Percentiles rank a stretch among this genome's conserved stretches.
These are phyloP conservation scores for Pterois miles DNA, from an alignment of 2,797 vertebrate species.

Conservation along the genomic window DNA sequence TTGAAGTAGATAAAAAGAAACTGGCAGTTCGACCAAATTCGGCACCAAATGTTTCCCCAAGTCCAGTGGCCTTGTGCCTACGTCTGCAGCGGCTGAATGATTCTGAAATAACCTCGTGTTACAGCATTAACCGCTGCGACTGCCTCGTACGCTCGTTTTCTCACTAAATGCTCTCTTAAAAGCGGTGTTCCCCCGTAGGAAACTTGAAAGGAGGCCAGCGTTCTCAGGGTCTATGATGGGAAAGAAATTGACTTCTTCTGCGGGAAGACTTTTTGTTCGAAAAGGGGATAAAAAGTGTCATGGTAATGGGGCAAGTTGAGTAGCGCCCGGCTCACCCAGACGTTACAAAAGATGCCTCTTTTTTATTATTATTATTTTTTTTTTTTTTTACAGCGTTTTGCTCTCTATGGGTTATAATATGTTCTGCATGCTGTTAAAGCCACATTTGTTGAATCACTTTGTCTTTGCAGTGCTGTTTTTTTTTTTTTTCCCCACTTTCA, in stretches of 20 bases:
- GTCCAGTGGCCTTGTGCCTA: neutral
- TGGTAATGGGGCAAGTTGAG: neutral
- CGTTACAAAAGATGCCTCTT: neutral
- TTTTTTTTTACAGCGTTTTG: slow-evolving; percentile 2
- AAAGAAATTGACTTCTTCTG: slow-evolving; percentile 44
- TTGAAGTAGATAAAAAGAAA: slow-evolving; percentile 24
- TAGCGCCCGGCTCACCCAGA: slow-evolving; percentile 13
- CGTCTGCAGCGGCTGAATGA: slow-evolving; percentile 5
- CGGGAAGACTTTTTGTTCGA: slow-evolving; percentile 34
- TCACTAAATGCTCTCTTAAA: slow-evolving; percentile 19
- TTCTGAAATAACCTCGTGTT: slow-evolving; percentile 41
- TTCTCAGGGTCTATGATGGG: slow-evolving; percentile 63
- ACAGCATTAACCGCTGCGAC: slow-evolving; percentile 11
- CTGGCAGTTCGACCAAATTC: neutral
- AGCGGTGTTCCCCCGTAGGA: neutral
- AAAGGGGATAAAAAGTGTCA: slow-evolving; percentile 1
- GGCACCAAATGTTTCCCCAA: neutral
- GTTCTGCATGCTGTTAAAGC: slow-evolving; percentile 28
- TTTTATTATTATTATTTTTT: too few relatives aligned
- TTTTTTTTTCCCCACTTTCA: neutral
- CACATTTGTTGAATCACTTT: slow-evolving; percentile 1
- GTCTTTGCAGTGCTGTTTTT: neutral
- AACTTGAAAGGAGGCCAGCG: slow-evolving; percentile 41
- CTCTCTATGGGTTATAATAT: slow-evolving; percentile 14
- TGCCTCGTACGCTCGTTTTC: slow-evolving; percentile 12